Percentiles rank a stretch among this genome's conserved stretches.
Conservation (phyloP, 2,888 invertebrate genomes). For the Drosophila barbarae region DNA sequence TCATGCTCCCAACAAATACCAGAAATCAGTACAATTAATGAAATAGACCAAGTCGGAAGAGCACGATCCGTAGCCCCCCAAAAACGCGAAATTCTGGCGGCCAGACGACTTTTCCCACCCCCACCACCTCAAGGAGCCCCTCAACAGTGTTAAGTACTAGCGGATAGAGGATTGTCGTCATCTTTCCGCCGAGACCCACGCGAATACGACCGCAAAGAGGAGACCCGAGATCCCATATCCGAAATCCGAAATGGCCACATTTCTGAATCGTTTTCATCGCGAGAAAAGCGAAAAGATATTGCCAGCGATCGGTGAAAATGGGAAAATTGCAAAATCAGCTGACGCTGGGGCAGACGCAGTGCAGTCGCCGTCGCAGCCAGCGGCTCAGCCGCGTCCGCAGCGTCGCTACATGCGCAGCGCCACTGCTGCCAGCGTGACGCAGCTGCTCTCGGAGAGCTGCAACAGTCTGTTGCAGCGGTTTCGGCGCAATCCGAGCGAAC, state of each 20-base stretch:
- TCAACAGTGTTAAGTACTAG: conserved; percentile 11
- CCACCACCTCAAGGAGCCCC: conserved; percentile 4
- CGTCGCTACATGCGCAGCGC: conserved; percentile 88
- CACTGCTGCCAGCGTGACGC: conserved; percentile 90
- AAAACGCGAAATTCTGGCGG: conserved; percentile 4
- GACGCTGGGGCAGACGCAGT: conserved; percentile 39
- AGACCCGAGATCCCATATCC: conserved; percentile 7
- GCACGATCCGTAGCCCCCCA: conserved; percentile 28
- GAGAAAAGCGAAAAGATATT: conserved; percentile 77
- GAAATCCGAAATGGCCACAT: conserved; percentile 70
- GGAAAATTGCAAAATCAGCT: conserved; percentile 32
- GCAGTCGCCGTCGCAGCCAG: conserved; percentile 81
- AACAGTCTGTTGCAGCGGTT: conserved; percentile 91
- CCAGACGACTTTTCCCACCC: conserved; percentile 8
- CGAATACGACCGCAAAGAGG: conserved; percentile 17
- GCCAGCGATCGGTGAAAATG: conserved; percentile 52
- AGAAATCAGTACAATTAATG: conserved; percentile 53
- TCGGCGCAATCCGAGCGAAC: conserved; percentile 88
- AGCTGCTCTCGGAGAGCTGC: conserved; percentile 92
- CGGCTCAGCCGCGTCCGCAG: conserved; percentile 80
- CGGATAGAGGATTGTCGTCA: conserved; percentile 42
- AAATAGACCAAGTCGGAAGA: conserved; percentile 54
- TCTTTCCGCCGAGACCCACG: conserved; percentile 19
- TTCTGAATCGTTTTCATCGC: conserved; percentile 77
- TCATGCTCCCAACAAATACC: conserved; percentile 35